Percentiles rank a stretch among this genome's conserved stretches.
These are phyloP conservation scores for Palythoa caribaeorum DNA, from an alignment of 92 coral and sea anemone species.

Conservation along the genomic window DNA sequence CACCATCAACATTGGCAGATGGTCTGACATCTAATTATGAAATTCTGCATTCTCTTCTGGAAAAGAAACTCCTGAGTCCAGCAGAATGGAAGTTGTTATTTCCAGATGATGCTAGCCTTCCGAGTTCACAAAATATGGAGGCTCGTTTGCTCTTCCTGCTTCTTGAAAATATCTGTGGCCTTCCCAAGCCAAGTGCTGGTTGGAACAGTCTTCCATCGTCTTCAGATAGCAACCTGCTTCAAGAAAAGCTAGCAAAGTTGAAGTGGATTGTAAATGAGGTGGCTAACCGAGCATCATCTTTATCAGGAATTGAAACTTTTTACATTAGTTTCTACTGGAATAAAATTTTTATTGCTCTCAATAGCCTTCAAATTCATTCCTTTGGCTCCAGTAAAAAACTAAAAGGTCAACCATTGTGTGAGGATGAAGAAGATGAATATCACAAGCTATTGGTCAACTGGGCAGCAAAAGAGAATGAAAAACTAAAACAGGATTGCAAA, in stretches of 20 bases:
- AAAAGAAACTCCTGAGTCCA: neutral
- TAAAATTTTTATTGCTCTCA: slow-evolving; percentile 8
- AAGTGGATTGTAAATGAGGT: slow-evolving; percentile 15
- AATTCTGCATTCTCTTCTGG: neutral
- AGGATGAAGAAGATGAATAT: slow-evolving; percentile 33
- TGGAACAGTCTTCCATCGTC: slow-evolving; percentile 14
- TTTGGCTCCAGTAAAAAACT: neutral
- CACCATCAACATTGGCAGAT: slow-evolving; percentile 9
- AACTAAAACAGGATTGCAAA: neutral
- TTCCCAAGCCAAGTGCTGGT: neutral
- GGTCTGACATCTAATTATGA: neutral
- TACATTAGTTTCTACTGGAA: neutral
- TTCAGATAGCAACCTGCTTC: slow-evolving; percentile 1
- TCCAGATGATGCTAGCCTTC: slow-evolving; percentile 16
- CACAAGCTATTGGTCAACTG: neutral
- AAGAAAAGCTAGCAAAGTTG: slow-evolving; percentile 30
- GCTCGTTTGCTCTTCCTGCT: slow-evolving; percentile 31
- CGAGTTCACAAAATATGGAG: neutral
- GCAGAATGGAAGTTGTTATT: slow-evolving; percentile 31
- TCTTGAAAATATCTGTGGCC: slow-evolving; percentile 32
- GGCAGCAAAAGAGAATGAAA: too few relatives aligned
- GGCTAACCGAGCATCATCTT: neutral
- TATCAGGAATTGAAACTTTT: slow-evolving; percentile 1
- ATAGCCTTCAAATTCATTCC: slow-evolving; percentile 6
- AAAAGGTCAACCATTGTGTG: slow-evolving; percentile 20